Base-by-base conservation (phyloP, 2,113 vertebrate genomes). In the Alligator sinensis region DNA sequence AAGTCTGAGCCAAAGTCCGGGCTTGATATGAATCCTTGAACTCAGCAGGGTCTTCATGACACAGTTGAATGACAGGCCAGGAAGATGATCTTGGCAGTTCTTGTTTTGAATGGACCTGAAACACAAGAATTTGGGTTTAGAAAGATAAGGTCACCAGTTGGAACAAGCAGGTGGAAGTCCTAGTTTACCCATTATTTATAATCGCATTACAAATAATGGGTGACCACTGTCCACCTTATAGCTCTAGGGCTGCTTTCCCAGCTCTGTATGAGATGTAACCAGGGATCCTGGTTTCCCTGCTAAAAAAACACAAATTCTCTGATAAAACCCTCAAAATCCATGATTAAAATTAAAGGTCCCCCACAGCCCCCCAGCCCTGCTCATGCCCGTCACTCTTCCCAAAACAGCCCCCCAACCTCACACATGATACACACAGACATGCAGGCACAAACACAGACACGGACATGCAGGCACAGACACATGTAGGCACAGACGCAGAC, bases 11-110 rank as follows among this genome's bases (percentile, higher is more conserved):
- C 77, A 66, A 66, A 91, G 57, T 21, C 57, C 84, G 79, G 88
- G 47, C 68, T 87, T 60, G 74, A 91, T 95, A 79, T 94, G 74
- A 68, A 68, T 47, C 63, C 94, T 82, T 96, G 91, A 47, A 84
- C 93, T 92, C 47, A 58, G 55, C 87, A 91, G 87, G 75, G 3
- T 87, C n/a, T 87, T 27, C 55, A 21, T 92, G 86, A 87, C 11
- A 25, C 74, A 63, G 54, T 74, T 58, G 90, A 75, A 62, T 85
- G 91, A 34, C 28, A 63, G 82, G 63, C 79, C 92, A 94, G 90
- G 91, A 91, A 90, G 87, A 89, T 93, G 28, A 77, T 92, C 84
- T 74, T 80, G 28, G 38, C 58, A 90, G 58, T 14, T 85, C 80
- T 47, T 86, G 17, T 84, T 96, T 96, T 70, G 95, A 91, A 84